Percentiles rank a stretch among this genome's conserved stretches.
Evolutionary conservation across 1,140 invertebrate genomes (phyloP).

Genomic region (Lepidurus arcticus): DNA sequence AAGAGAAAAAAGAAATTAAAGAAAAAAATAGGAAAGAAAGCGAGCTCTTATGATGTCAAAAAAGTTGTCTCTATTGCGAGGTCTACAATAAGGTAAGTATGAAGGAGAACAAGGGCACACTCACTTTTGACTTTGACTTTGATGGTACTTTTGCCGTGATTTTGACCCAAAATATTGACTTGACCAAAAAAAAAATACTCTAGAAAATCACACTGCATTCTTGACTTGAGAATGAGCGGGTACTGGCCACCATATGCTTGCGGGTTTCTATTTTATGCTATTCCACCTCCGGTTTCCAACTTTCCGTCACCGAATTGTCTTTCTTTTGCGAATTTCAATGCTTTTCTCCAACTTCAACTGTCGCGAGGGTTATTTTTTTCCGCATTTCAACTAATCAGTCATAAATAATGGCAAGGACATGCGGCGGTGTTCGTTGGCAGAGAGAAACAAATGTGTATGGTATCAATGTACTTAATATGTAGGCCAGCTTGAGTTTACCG

Average conservation of each 20-base stretch:
- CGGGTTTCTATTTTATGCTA: background rate
- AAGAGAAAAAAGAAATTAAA: background rate
- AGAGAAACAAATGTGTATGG: background rate
- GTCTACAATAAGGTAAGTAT: no score
- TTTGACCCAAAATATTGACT: background rate
- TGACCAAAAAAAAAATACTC: background rate
- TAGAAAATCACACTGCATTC: constrained; percentile 1
- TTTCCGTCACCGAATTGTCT: no score
- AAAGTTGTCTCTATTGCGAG: no score
- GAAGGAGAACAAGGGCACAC: no score
- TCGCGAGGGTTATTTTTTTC: background rate
- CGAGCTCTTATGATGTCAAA: no score
- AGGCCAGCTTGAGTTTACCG: constrained; percentile 92
- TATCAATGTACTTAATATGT: constrained; percentile 44
- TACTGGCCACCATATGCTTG: background rate
- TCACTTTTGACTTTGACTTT: no score
- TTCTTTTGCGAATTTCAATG: no score
- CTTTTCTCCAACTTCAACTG: background rate
- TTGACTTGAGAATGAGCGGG: background rate
- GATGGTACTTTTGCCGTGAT: no score
- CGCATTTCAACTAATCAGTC: background rate
- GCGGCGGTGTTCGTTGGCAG: background rate
- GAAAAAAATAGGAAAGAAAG: no score
- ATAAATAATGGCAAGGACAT: background rate
- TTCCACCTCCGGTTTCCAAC: no score